A percentile compares a stretch with the other conserved stretches of the same genome.
Conservation (phyloP, 1,140 invertebrate species). For the Drosophila takahashii region DNA sequence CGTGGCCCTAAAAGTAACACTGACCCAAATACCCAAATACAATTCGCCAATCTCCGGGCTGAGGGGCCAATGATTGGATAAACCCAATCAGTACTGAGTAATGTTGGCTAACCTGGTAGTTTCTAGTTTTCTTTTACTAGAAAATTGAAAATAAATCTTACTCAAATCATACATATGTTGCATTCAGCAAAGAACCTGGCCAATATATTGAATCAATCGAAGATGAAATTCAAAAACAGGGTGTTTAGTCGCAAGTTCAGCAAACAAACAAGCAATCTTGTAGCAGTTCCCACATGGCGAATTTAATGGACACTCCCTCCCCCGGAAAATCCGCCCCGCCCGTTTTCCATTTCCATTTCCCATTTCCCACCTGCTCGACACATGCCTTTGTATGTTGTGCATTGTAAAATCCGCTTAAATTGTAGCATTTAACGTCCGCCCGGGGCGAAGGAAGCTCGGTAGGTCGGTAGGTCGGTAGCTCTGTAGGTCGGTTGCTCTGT, state of each 20-base stretch:
- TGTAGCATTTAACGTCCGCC: constrained; percentile 54
- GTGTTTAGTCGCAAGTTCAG: constrained; percentile 31
- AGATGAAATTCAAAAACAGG: background rate
- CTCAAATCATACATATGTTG: no score
- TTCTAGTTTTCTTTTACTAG: no score
- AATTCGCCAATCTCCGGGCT: background rate
- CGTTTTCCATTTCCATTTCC: background rate
- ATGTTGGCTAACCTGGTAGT: no score
- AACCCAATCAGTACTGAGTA: background rate
- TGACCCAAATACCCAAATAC: constrained; percentile 36
- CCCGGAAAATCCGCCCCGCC: background rate
- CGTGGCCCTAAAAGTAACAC: constrained; percentile 42
- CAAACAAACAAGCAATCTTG: constrained; percentile 33
- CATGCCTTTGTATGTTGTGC: constrained; percentile 24
- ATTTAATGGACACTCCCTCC: constrained; percentile 34
- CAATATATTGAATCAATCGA: background rate
- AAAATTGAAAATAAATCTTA: no score
- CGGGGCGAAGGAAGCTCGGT: constrained; percentile 1
- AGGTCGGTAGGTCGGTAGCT: no score
- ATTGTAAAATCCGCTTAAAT: constrained; percentile 61
- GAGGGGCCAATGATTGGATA: background rate
- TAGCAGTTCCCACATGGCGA: constrained; percentile 16
- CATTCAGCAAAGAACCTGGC: no score
- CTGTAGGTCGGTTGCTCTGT: background rate
- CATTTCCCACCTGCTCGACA: constrained; percentile 5